phyloP scores from a whole-genome alignment of 2,888 invertebrate genomes.

The Tolmerus cingulatus region DNA sequence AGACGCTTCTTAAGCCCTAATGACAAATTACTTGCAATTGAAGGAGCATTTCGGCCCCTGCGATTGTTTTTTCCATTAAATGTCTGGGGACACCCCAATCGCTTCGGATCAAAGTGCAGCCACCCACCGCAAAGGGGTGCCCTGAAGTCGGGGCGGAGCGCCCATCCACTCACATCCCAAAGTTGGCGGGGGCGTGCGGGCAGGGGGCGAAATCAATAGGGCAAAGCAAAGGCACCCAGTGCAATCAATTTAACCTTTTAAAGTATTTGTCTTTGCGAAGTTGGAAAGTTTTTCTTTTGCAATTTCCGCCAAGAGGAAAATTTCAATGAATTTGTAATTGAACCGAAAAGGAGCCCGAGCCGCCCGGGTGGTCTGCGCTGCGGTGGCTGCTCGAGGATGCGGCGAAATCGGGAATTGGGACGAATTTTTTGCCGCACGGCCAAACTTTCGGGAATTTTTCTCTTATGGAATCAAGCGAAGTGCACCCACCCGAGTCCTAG shows the following conservation, averaged over 20 bases:
- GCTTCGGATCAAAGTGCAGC: background rate
- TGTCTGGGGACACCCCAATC: slow-evolving; percentile 14
- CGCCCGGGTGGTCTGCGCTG: background rate
- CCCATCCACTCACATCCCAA: background rate
- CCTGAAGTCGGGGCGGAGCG: background rate
- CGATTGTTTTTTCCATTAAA: slow-evolving; percentile 16
- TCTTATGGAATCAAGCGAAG: background rate
- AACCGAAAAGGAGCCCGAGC: background rate
- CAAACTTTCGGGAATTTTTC: background rate
- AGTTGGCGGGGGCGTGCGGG: background rate
- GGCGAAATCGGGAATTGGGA: background rate
- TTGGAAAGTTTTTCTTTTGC: background rate
- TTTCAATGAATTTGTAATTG: slow-evolving; percentile 25
- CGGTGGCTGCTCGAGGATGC: background rate
- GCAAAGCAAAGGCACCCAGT: background rate
- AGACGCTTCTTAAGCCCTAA: background rate
- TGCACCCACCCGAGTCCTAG: background rate
- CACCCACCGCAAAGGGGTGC: background rate
- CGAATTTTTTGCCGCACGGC: background rate
- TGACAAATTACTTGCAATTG: slow-evolving; percentile 1
- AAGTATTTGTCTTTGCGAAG: slow-evolving; percentile 24
- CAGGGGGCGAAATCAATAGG: slow-evolving; percentile 1
- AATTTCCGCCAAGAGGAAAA: slow-evolving; percentile 13
- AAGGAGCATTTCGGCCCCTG: background rate
- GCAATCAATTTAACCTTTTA: slow-evolving; percentile 20